Evolutionary conservation across 2,888 invertebrate species (phyloP), one percentile per base, ranked within the genome.

Genomic region (Erannis defoliaria): DNA sequence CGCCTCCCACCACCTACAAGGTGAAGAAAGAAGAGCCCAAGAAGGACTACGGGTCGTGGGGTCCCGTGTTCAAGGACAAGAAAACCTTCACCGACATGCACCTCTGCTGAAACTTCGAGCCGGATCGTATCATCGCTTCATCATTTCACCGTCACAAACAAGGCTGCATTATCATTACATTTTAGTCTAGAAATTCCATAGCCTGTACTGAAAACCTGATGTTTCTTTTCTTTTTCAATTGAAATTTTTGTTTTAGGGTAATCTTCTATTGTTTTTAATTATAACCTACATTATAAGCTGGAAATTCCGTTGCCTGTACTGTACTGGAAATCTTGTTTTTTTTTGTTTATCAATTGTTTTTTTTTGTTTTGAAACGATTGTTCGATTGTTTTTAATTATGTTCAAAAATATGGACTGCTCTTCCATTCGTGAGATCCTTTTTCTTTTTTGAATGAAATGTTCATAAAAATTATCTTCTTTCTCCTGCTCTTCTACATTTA

Each of bases 1-100:
- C 80, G 55, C 78, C 86, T 66, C 55, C 61, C n/a, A 80, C 88
- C 45, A 83, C 82, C 45, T 85, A 84, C 66, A 85, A 88, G 70
- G 79, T 80, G 55, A 88, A 88, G 74, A 88, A 88, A 70, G 82
- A 76, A 58, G 89, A 88, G 73, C 86, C 86, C 73, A 90, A 90
- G 80, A 91, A 90, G 70, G 84, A 90, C 76, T 91, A 94, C 80
- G 96, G 95, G 58, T 93, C 95, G 54, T 97, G 96, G 96, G 96
- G 96, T 62, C 90, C 96, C 33, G 88, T 95, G 62, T 96, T 94
- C 89, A 96, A 96, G 90, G 95, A 96, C 91, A 96, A 95, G 84
- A 94, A 96, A 73, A 93, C 95, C 80, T 97, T 97, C 84, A 89
- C 94, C 64, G 94, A 95, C 74, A 95, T 96, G 95, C 97, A 97